Evolutionary conservation across 1,140 invertebrate genomes (phyloP), one percentile per base, ranked within the genome.

Genomic region (Hylaeus volcanicus): DNA sequence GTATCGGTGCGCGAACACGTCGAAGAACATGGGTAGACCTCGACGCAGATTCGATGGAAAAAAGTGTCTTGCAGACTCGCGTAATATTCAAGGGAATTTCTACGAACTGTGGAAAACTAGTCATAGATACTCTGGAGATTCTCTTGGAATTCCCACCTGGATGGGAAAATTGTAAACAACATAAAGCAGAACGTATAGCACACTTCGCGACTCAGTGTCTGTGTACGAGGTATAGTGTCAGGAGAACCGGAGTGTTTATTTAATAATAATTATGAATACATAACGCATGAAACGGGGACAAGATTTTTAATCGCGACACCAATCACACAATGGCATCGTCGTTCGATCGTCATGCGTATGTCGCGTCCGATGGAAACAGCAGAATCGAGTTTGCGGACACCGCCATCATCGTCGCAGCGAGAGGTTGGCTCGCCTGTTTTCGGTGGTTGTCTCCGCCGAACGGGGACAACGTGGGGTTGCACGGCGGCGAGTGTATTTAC

Each of bases 401-500:
- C 61, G 53, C 74, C 70, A 81, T 80, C 84, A 86, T 77, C 69
- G 74, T 74, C 77, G 69, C 60, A 8, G 61, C 71, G 69, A 79
- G 43, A 73, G 15, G 15, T 37, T 37, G 12, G 39, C 45, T 39
- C 64, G 43, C 66, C 66, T 73, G 60, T 85, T 85, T 82, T 72
- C 80, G 68, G 63, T 74, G 68, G 64, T 83, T 55, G 79, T 70
- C 64, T 45, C 56, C 60, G 14, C 72, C 58, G 65, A 26, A 60
- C 71, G 48, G 4, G 8, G 56, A 26, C 15, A 41, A 65, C 48
- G 37, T 53, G 68, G 48, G 71, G 51, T 72, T 39, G 53, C 82
- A 76, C 51, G 73, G 69, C 74, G 63, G 78, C 68, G 37, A 69
- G 78, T 85, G 76, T 89, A 89, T 89, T 89, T 89, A 84, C 88